These are phyloP conservation scores for Procambarus virginalis DNA, from an alignment of 1,140 invertebrate species.

Conservation along the genomic window DNA sequence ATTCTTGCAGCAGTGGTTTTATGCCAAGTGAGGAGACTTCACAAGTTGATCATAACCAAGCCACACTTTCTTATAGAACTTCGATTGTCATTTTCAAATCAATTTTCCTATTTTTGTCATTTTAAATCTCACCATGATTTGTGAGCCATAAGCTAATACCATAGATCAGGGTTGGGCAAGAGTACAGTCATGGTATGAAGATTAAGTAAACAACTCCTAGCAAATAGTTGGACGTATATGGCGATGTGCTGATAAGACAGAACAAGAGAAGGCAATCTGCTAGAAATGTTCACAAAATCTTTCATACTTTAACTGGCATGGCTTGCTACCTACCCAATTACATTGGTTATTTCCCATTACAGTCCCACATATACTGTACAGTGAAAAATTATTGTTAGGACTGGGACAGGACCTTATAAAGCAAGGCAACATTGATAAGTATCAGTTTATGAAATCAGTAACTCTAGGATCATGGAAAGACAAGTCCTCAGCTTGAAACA, in stretches of 20 bases:
- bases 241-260: constrained; percentile 53
- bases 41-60: background rate
- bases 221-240: constrained; percentile 51
- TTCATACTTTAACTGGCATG: constrained; percentile 21
- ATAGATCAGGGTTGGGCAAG: constrained; percentile 51
- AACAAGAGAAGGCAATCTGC: constrained; percentile 33
- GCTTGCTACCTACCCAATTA: constrained; percentile 42
- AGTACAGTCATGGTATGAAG: constrained; percentile 36
- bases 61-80: background rate
- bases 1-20: constrained; percentile 1
- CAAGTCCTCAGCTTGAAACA: constrained; percentile 51
- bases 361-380: constrained; percentile 58
- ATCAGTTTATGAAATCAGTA: constrained; percentile 62
- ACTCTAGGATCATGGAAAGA: constrained; percentile 65
- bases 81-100: background rate
- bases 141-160: constrained; percentile 57
- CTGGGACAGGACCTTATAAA: constrained; percentile 56
- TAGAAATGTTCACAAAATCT: constrained; percentile 35
- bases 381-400: constrained; percentile 57
- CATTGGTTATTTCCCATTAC: constrained; percentile 54
- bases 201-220: constrained; percentile 45
- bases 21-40: background rate
- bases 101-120: constrained; percentile 41
- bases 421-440: constrained; percentile 61
- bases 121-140: constrained; percentile 23